Base-by-base conservation (phyloP, 2,888 invertebrate species). In the Atethmia centrago region DNA sequence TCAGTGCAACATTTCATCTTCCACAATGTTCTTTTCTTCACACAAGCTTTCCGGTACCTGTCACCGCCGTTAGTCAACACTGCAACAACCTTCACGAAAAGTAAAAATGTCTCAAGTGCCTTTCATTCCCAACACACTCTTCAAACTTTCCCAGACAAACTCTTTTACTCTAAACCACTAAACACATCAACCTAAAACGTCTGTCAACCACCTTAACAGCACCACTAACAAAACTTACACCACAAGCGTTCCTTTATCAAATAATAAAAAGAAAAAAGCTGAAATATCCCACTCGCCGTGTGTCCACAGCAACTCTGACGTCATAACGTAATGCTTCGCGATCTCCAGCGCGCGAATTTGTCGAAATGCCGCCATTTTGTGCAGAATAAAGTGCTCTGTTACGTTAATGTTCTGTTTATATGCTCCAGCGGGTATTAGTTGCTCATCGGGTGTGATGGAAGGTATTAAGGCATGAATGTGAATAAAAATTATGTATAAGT, bases 301-400 rank as follows among this genome's bases (percentile, higher is more conserved):
- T 79, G 77, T 70, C 58, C 74, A 82, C 84, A 71, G 51, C 71
- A 77, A 47, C 42, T 31, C 53, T 85, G 82, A 87, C 87, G 86
- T 86, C 87, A 87, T 77, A 83, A 59, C 75, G 71, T 68, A 86
- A 85, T 78, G 75, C 77, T 77, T 84, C 74, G 77, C 82, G 79
- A 82, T 78, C 76, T 87, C 73, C 73, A 75, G 68, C 61, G 85
- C 82, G 83, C 75, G 80, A 87, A 87, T 86, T 87, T 81, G 85
- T 85, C 79, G 85, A 85, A 85, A 85, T 42, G 76, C 84, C 75
- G 77, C 87, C 80, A 86, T 86, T 86, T 86, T 86, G 80, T 75
- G 66, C 69, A 62, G 72, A 85, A 84, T 80, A 82, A 81, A 86
- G 82, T 78, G 77, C 65, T 85, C 73, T 31, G 72, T 77, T 67